Evolutionary conservation across 2,888 invertebrate genomes (phyloP), one percentile per base, ranked within the genome.

Genomic region (Dasypolia templi): DNA sequence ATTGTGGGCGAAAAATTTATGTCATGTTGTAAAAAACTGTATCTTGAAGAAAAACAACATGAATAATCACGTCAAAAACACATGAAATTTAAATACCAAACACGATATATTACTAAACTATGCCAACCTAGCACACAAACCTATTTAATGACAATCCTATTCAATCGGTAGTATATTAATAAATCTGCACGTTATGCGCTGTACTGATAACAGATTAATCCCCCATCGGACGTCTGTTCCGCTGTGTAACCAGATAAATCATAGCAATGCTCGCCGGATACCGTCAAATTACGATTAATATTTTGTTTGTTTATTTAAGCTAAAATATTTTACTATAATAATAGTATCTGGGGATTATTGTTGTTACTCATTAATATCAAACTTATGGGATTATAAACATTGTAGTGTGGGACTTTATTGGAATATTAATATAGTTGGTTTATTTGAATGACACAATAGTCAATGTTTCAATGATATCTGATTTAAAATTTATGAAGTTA

Each of bases 131-230:
- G n/a, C 14, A 66, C 26, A 65, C 22, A 14, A 53, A 51, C 29
- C 22, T 67, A 58, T 56, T 59, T 51, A 59, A n/a, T 56, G 32
- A 56, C 63, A 71, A 77, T 72, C 35, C 72, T 64, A 74, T 79
- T 65, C 64, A 81, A 77, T 78, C 44, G 68, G 62, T 44, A 73
- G 61, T 75, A 79, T 75, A 83, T 74, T 73, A 81, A 74, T 77
- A 83, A 77, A 69, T 26, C 55, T 51, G 63, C 53, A 59, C 65
- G 64, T 63, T 83, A 83, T 86, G 85, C 51, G 49, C 46, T 35
- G 59, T 61, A 64, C 78, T 75, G 85, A 86, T 86, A 86, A 86
- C 85, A 67, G 78, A 86, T 84, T 86, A 86, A 78, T 78, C 86
- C 85, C 84, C 78, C 78, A 86, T 86, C 61, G 77, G 61, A 67